A percentile compares a stretch with the other conserved stretches of the same genome.
Evolutionary conservation across 2,888 invertebrate genomes (phyloP).

Genomic region (Elysia crispata): DNA sequence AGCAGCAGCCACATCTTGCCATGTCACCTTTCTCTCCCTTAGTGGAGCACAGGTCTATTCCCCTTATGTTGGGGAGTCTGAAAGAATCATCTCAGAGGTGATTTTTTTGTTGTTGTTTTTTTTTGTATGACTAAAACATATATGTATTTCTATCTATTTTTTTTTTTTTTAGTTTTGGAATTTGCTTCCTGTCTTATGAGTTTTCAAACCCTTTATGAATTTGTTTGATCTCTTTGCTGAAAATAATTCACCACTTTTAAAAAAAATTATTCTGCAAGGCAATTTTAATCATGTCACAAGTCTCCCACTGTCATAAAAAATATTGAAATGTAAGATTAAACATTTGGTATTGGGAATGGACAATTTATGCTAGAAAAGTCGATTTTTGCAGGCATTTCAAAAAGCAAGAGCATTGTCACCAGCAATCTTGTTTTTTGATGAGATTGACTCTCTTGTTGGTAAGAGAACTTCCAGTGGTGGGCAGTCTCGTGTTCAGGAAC

Average conservation of each 20-base stretch:
- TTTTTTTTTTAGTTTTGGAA: too few relatives aligned
- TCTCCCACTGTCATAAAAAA: too few relatives aligned
- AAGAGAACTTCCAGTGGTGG: slow-evolving; percentile 68
- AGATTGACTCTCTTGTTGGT: slow-evolving; percentile 80
- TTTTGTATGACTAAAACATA: too few relatives aligned
- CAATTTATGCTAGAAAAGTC: neutral
- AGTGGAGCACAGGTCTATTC: slow-evolving; percentile 83
- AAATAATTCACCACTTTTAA: too few relatives aligned
- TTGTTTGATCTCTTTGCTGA: too few relatives aligned
- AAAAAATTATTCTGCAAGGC: too few relatives aligned
- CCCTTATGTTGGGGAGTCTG: slow-evolving; percentile 83
- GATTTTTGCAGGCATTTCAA: slow-evolving; percentile 79
- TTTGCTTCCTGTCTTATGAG: too few relatives aligned
- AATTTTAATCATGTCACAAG: too few relatives aligned
- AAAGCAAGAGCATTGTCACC: slow-evolving; percentile 82
- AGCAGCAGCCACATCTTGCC: slow-evolving; percentile 80
- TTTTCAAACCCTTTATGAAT: too few relatives aligned
- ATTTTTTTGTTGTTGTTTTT: neutral
- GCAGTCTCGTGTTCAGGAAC: slow-evolving; percentile 79
- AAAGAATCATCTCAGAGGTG: slow-evolving; percentile 80
- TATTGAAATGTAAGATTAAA: too few relatives aligned
- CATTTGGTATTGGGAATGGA: too few relatives aligned
- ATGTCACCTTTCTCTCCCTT: slow-evolving; percentile 80
- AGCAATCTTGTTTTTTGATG: slow-evolving; percentile 83
- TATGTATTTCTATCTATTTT: too few relatives aligned